These are phyloP conservation scores for Hyperoplus lanceolatus DNA, from an alignment of 2,797 vertebrate genomes.

Conservation along the genomic window DNA sequence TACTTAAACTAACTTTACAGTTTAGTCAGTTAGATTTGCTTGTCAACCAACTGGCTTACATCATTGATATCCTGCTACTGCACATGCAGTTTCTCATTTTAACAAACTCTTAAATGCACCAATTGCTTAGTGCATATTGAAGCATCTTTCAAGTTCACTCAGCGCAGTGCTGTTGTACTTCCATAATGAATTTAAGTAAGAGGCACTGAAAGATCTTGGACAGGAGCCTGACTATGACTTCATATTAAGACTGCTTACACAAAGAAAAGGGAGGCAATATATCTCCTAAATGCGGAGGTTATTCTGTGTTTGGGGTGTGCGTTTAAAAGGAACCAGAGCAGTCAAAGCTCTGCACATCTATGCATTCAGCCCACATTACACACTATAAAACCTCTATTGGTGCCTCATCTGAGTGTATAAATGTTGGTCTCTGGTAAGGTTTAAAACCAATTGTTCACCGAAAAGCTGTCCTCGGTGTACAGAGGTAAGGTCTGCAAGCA, in stretches of 20 bases:
- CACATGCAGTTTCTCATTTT: background rate
- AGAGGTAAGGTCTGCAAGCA: conserved; percentile 40
- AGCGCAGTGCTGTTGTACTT: conserved; percentile 18
- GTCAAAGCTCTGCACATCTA: conserved; percentile 16
- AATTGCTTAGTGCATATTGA: background rate
- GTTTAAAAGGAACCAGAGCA: background rate
- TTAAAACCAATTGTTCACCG: conserved; percentile 47
- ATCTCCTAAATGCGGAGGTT: conserved; percentile 13
- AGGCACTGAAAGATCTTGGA: conserved; percentile 29
- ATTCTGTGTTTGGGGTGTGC: background rate
- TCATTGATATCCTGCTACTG: background rate
- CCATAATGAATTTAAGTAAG: conserved; percentile 16
- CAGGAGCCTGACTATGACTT: conserved; percentile 25
- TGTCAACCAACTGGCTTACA: background rate
- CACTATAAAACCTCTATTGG: conserved; percentile 17
- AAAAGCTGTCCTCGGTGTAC: conserved; percentile 37
- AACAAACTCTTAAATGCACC: background rate
- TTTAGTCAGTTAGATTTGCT: background rate
- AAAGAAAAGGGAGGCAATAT: background rate
- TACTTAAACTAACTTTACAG: background rate
- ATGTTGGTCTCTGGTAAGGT: conserved; percentile 30
- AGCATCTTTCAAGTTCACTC: conserved; percentile 1
- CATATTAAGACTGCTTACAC: conserved; percentile 17
- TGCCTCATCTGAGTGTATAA: conserved; percentile 17
- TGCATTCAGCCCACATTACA: background rate